Evolutionary conservation across 2,888 invertebrate genomes (phyloP).

Genomic region (Eristalis tenax): DNA sequence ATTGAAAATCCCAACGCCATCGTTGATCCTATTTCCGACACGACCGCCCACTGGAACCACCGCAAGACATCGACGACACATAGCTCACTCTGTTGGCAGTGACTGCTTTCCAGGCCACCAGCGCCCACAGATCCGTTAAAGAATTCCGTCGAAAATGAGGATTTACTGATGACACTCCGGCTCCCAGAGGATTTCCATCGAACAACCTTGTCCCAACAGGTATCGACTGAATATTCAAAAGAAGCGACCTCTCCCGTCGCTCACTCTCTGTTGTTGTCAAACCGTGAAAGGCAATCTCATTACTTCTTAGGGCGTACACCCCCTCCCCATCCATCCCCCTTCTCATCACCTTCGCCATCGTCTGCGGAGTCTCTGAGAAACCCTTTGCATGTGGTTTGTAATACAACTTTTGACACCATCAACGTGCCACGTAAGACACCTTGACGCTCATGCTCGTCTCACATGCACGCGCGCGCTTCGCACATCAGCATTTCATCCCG

Average conservation of each 20-base stretch:
- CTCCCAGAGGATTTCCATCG: not conserved
- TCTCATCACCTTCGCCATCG: too few species aligned
- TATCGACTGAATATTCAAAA: not conserved
- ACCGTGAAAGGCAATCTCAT: constrained; percentile 49
- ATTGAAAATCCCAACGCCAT: too few species aligned
- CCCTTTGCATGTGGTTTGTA: constrained; percentile 30
- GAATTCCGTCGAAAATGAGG: not conserved
- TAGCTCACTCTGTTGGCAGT: not conserved
- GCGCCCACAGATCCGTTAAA: not conserved
- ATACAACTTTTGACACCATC: constrained; percentile 56
- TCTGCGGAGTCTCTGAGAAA: not conserved
- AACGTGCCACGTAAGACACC: constrained; percentile 43
- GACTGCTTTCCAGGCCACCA: not conserved
- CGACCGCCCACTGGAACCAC: too few species aligned
- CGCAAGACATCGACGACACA: too few species aligned
- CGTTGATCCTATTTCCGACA: too few species aligned
- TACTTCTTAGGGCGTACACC: constrained; percentile 40
- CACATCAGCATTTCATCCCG: constrained; percentile 26
- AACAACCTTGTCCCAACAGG: not conserved
- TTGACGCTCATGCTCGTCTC: not conserved
- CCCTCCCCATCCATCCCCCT: not conserved
- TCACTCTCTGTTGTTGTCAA: not conserved
- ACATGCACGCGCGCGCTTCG: not conserved
- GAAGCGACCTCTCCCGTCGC: not conserved
- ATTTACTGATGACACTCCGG: not conserved